Evolutionary conservation across 35 echinoderm and acorn worm species (phyloP), one percentile per base, ranked within the genome.

Genomic region (Amphiura filiformis): DNA sequence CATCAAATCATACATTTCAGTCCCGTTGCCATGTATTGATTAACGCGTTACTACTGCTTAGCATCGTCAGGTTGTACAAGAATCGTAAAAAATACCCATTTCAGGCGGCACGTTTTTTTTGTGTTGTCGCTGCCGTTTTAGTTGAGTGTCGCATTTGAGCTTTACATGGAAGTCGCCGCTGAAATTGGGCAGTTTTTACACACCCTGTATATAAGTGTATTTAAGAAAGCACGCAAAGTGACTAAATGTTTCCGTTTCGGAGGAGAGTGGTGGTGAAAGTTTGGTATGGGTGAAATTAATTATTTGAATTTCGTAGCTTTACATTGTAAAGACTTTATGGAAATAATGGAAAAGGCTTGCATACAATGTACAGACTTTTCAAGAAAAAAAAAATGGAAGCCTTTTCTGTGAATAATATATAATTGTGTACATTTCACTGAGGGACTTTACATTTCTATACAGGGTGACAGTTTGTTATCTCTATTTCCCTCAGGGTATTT

Each of bases 401-500:
- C 61, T 70, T 70, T 70, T 70, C 61, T 26, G 4, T 70, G 26
- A 70, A 39, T 0, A 39, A 38, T 38, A 42, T 1, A 82, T 39
- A 37, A 42, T 41, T 39, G 23, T 37, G 41, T 82, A 37, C 26
- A 82, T 38, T 39, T 44, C 1, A 31, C n/a, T 37, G 80, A 82
- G 37, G 80, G 80, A 82, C 26, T 44, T 37, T 38, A 32, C 35
- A 82, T 82, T 39, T 82, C 80, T 82, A 18, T n/a, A 17, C 23
- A 31, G 41, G 41, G 38, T 31, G 80, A 13, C 80, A 38, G 34
- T 26, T 31, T 31, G 41, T 31, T 39, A 20, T 31, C 1, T 26
- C 80, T 70, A 4, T 70, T 41, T 31, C 80, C 37, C 80, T 82
- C 80, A 39, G 80, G n/a, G 41, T 82, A 82, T 82, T 82, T 42